phyloP scores from a whole-genome alignment of 1,140 invertebrate species.

The Cyclina sinensis region DNA sequence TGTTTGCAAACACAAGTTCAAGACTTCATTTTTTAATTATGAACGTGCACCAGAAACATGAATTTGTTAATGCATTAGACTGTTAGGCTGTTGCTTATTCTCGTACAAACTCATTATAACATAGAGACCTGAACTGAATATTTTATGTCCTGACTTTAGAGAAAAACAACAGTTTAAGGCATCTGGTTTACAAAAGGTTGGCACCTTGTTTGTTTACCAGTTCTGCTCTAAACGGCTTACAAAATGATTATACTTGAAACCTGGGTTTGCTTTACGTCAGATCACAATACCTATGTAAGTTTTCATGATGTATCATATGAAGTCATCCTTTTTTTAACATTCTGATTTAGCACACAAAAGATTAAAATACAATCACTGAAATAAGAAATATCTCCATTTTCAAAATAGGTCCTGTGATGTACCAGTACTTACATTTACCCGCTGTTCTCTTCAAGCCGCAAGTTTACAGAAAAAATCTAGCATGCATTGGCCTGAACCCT shows the following conservation, averaged over 20 bases:
- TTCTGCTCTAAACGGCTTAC: background rate
- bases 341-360: too few species aligned
- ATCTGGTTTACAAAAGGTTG: background rate
- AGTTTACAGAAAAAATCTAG: too few species aligned
- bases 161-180: background rate
- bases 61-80: background rate
- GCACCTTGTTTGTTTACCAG: slow-evolving; percentile 1
- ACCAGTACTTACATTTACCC: too few species aligned
- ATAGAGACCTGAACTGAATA: background rate
- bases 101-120: background rate
- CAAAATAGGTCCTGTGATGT: too few species aligned
- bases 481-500: too few species aligned
- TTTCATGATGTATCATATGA: too few species aligned
- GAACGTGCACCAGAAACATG: background rate
- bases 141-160: background rate
- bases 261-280: too few species aligned
- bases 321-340: too few species aligned
- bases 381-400: too few species aligned
- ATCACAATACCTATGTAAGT: too few species aligned
- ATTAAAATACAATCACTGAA: too few species aligned
- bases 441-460: too few species aligned
- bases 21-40: background rate
- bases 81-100: background rate
- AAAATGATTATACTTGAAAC: background rate
- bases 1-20: background rate